Conservation (phyloP, 2,888 invertebrate species). For the Trissonchulus latispiculum region DNA sequence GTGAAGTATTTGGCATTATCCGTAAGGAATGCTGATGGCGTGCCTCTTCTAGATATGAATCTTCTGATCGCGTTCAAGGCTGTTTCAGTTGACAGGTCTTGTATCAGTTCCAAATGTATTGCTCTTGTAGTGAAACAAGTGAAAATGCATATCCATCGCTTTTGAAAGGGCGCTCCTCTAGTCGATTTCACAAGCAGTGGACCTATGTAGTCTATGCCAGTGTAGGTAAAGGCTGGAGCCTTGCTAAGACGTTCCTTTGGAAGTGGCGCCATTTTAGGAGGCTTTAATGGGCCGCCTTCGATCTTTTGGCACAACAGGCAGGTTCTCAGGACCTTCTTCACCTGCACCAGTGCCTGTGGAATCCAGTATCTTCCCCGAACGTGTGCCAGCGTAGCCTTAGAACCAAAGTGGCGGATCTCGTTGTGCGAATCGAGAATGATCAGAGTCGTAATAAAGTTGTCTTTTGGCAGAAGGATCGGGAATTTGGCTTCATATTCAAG, state of each 20-base stretch:
- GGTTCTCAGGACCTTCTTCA: neutral
- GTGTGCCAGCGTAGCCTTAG: neutral
- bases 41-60: too few species aligned
- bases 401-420: too few species aligned
- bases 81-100: too few species aligned
- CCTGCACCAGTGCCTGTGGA: neutral
- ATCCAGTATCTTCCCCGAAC: conserved; percentile 1
- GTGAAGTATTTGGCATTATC: too few species aligned
- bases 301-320: neutral
- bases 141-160: conserved; percentile 6
- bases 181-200: neutral
- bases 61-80: too few species aligned
- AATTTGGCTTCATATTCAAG: conserved; percentile 5
- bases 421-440: too few species aligned
- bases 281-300: neutral
- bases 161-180: too few species aligned
- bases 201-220: conserved; percentile 5
- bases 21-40: too few species aligned
- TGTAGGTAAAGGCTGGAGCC: neutral
- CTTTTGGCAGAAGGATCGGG: too few species aligned
- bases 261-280: neutral
- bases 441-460: too few species aligned
- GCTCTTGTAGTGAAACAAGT: conserved; percentile 2
- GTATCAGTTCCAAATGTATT: conserved; percentile 8
- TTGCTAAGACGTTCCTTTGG: neutral